Evolutionary conservation across 92 coral and sea anemone genomes (phyloP).

Genomic region (Actinernus sp.): DNA sequence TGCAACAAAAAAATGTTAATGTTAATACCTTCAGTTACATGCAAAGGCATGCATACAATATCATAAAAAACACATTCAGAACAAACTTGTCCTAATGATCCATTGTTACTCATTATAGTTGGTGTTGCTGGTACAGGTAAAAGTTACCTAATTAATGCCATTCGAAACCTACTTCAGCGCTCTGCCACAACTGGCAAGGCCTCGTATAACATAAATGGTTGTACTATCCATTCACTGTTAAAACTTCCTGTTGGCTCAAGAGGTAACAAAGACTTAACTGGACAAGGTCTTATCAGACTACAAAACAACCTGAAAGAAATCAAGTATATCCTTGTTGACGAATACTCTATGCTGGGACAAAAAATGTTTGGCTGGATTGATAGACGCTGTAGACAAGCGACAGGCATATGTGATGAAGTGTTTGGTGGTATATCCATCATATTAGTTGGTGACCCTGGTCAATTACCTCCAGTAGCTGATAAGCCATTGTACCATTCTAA

Average conservation of each 20-base stretch:
- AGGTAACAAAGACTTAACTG: conserved; percentile 38
- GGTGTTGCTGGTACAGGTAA: no score
- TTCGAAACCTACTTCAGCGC: no score
- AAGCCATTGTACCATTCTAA: conserved; percentile 64
- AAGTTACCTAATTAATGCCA: no score
- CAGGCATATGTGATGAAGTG: conserved; percentile 34
- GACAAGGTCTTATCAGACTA: conserved; percentile 43
- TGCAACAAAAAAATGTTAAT: no score
- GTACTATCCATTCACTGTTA: conserved; percentile 55
- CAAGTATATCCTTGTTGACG: conserved; percentile 46
- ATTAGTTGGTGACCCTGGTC: conserved; percentile 44
- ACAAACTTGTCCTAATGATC: no score
- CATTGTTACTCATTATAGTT: no score
- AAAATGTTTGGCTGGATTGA: conserved; percentile 54
- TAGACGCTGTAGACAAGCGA: conserved; percentile 54
- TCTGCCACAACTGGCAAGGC: conserved; percentile 44
- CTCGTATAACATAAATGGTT: conserved; percentile 27
- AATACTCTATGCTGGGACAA: conserved; percentile 62
- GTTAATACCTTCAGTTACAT: no score
- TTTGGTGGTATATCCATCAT: no score
- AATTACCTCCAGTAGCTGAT: conserved; percentile 49
- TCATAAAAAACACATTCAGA: no score
- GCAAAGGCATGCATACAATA: no score
- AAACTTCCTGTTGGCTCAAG: conserved; percentile 64
- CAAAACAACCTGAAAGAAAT: conserved; percentile 25